Percentiles rank a stretch among this genome's conserved stretches.
phyloP scores from a whole-genome alignment of 2,797 vertebrate species.

The Botia almorhae region DNA sequence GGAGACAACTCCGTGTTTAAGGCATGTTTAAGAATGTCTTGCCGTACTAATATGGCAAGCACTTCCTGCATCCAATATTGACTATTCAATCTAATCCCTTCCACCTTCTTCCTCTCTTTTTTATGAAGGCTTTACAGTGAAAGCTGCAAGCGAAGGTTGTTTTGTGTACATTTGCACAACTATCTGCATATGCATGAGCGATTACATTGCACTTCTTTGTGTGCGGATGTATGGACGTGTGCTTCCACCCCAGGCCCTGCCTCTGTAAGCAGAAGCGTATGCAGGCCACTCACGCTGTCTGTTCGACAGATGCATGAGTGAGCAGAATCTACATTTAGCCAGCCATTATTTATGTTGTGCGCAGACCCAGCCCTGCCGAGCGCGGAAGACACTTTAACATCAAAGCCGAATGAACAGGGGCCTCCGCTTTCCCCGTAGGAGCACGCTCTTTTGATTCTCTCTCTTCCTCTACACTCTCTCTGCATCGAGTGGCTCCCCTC shows the following conservation, averaged over 20 bases:
- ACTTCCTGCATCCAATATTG: not conserved
- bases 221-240: not conserved
- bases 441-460: conserved; percentile 56
- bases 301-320: conserved; percentile 32
- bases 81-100: conserved; percentile 2
- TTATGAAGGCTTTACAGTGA: not conserved
- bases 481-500: conserved; percentile 41
- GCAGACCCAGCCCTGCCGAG: conserved; percentile 32
- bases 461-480: conserved; percentile 38
- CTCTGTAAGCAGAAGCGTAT: not conserved
- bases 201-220: not conserved
- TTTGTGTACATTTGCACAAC: conserved; percentile 24
- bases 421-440: conserved; percentile 47
- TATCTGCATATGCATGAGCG: conserved; percentile 1
- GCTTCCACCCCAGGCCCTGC: not conserved
- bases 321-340: conserved; percentile 50
- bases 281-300: not conserved
- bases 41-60: not conserved
- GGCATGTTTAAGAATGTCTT: conserved; percentile 39
- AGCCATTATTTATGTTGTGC: conserved; percentile 54
- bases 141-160: not conserved
- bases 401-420: conserved; percentile 56
- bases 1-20: conserved; percentile 72
- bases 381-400: conserved; percentile 60
- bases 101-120: not conserved